Base-by-base conservation (phyloP, 2,888 invertebrate species). In the Coremacera marginata region DNA sequence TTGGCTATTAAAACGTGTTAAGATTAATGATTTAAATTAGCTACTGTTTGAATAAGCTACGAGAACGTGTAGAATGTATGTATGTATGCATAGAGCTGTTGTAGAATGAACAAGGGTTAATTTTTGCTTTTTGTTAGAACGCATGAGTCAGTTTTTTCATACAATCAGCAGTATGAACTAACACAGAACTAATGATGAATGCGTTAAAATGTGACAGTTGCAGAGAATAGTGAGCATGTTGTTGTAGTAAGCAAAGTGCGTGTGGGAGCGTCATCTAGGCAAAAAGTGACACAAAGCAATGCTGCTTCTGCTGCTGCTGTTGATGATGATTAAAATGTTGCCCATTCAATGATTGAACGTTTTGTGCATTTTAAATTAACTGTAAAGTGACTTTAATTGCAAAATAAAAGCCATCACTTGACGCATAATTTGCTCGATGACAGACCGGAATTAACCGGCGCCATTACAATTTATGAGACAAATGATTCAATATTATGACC, bases 1-100 rank as follows among this genome's bases (percentile, higher is more conserved):
- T 65, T 73, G 52, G 63, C 63, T 27, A 52, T 62, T 62, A 73
- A 73, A 49, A 37, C 67, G 74, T 74, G 74, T 74, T 65, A 67
- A 74, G 74, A 74, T 74, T 74, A 74, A 67, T 67, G 55, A 74
- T 65, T 31, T 16, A 37, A 74, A 37, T 55, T 27, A 72, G 74
- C 74, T 74, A 74, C 74, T 65, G 74, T 65, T 63, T 72, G 68
- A 22, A 25, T 19, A 37, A 31, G 55, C 19, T 22, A 22, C 31
- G 31, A 19, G 55, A 19, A 22, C 63, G 63, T 62, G 63, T 14
- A 51, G 72, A n/a, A 72, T 49, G n/a, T 49, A 22, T 9, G 25
- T 19, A 19, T n/a, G 3, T 34, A 44, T 49, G 60, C n/a, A n/a
- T n/a, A n/a, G n/a, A 62, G 44, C 44, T 22, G 49, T 25, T 25